Evolutionary conservation across 2,797 vertebrate genomes (phyloP).

Genomic region (Megaceryle alcyon): DNA sequence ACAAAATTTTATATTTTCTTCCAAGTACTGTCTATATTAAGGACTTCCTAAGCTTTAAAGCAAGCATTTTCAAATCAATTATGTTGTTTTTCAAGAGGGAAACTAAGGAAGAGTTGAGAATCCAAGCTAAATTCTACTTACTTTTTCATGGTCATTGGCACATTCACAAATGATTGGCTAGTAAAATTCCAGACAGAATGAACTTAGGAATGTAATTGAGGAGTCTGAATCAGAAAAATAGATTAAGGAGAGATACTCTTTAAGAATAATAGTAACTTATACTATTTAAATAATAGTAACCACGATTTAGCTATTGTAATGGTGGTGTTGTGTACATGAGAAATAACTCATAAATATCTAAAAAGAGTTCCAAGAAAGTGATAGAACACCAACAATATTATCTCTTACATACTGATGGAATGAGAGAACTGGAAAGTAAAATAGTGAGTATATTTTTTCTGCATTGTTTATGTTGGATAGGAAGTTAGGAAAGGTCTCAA

Average conservation of each 20-base stretch:
- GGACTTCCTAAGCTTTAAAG: slow-evolving; percentile 1
- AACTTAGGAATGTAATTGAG: background rate
- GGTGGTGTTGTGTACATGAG: background rate
- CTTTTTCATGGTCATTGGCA: background rate
- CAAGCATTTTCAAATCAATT: slow-evolving; percentile 7
- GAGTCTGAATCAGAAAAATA: background rate
- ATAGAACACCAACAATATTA: background rate
- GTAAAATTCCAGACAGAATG: background rate
- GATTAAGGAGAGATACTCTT: background rate
- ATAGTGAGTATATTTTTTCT: slow-evolving; percentile 37
- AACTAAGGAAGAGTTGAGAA: background rate
- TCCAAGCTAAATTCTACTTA: slow-evolving; percentile 1
- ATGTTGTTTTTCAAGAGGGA: background rate
- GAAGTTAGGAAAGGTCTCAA: slow-evolving; percentile 16
- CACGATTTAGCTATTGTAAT: background rate
- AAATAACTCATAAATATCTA: background rate
- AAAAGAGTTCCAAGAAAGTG: background rate
- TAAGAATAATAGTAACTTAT: background rate
- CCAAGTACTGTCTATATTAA: background rate
- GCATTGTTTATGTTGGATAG: slow-evolving; percentile 35
- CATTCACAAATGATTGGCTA: background rate
- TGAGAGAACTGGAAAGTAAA: slow-evolving; percentile 24
- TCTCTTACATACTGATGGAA: slow-evolving; percentile 22
- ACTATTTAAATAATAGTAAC: background rate
- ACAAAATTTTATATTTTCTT: background rate